A percentile compares a stretch with the other conserved stretches of the same genome.
phyloP scores from a whole-genome alignment of 2,888 invertebrate genomes.

The Idaea biselata region DNA sequence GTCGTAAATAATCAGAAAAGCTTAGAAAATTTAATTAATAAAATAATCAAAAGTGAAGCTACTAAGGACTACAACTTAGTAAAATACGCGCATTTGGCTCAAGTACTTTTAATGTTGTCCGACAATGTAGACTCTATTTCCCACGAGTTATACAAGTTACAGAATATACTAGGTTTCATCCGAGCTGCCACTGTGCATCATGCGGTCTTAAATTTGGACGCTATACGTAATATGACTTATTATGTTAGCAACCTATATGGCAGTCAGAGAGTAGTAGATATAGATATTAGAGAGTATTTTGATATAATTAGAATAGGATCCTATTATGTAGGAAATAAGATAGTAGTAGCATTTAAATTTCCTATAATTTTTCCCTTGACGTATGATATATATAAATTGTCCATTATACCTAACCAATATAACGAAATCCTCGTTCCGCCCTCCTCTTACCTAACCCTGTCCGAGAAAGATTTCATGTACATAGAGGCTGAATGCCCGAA shows the following conservation, averaged over 20 bases:
- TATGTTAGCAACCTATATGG: slow-evolving; percentile 20
- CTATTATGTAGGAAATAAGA: too few species aligned
- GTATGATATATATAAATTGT: slow-evolving; percentile 13
- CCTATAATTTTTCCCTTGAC: slow-evolving; percentile 9
- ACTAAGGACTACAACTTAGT: neutral
- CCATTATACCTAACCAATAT: slow-evolving; percentile 18
- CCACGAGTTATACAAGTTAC: slow-evolving; percentile 5
- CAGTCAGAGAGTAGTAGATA: slow-evolving; percentile 19
- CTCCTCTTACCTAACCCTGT: slow-evolving; percentile 20
- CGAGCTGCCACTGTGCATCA: slow-evolving; percentile 5
- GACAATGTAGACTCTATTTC: slow-evolving; percentile 5
- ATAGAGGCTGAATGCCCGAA: too few species aligned
- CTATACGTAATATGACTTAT: slow-evolving; percentile 16
- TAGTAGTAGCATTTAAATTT: slow-evolving; percentile 11
- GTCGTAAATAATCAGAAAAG: slow-evolving; percentile 21
- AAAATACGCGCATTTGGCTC: slow-evolving; percentile 17
- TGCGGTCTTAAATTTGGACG: slow-evolving; percentile 5
- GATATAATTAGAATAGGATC: slow-evolving; percentile 21
- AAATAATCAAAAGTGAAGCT: slow-evolving; percentile 10
- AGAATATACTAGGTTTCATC: slow-evolving; percentile 11
- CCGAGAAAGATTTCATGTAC: slow-evolving; percentile 18
- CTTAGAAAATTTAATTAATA: slow-evolving; percentile 12
- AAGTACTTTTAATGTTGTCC: slow-evolving; percentile 6
- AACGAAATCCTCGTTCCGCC: slow-evolving; percentile 16
- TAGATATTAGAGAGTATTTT: slow-evolving; percentile 23